Base-by-base conservation (phyloP, 30 jellyfish, hydroid and myxozoan species). In the Rhopilema esculentum region DNA sequence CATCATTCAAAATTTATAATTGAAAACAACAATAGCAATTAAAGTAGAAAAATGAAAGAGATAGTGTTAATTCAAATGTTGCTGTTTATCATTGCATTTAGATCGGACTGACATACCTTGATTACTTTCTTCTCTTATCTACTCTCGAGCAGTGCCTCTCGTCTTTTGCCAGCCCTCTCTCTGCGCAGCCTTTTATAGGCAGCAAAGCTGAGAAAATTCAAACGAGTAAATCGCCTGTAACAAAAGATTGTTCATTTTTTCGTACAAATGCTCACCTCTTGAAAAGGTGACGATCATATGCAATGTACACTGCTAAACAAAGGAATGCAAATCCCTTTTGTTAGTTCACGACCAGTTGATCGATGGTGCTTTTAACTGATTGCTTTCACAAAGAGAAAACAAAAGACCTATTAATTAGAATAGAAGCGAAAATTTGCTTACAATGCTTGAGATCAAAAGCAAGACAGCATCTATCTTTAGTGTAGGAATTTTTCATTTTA, bases 161-260 rank as follows among this genome's bases (percentile, higher is more conserved):
- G 83, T 76, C 94, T 75, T 85, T 85, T 85, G 88, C 88, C 86
- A 31, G 94, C 79, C 85, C 66, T 21, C 27, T 16, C 20, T 40
- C 49, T 4, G 21, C 79, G 16, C 83, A 12, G 77, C 94, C 84
- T 85, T 85, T 85, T 85, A 85, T 85, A 85, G 87, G 67, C 86
- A 69, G 32, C 50, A 22, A 51, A 49, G 40, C 66, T 80, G 90
- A 26, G 82, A 80, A 73, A 48, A 32, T 70, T 70, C 77, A 69
- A 52, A 30, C 79, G 64, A 73, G 79, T 66, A 64, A 31, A 30
- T 82, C 79, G 31, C 52, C 20, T 64, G 78, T 53, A 73, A 85
- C 94, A 85, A 85, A 73, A 49, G 75, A 75, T 32, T 72, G 94
- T 85, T 72, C 94, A 28, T 40, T 85, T 85, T 85, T 74, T 85